Conservation (phyloP, 2,888 invertebrate species). For the Stenoptilia bipunctidactyla region DNA sequence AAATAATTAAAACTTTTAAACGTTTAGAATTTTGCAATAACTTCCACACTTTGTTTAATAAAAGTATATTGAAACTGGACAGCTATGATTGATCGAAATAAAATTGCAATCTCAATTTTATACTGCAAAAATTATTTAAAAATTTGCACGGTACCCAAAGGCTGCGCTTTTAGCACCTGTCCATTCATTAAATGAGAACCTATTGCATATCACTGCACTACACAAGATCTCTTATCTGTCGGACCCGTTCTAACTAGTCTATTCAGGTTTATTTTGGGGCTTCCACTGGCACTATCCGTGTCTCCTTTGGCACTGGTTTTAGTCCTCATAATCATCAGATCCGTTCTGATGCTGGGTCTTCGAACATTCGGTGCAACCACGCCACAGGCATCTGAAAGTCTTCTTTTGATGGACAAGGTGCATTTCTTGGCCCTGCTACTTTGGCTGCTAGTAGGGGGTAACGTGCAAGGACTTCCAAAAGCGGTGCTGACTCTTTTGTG, state of each 20-base stretch:
- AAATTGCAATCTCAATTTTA: too few relatives aligned
- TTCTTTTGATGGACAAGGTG: conserved; percentile 84
- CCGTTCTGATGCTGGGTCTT: conserved; percentile 88
- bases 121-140: too few relatives aligned
- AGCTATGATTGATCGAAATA: too few relatives aligned
- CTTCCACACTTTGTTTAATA: too few relatives aligned
- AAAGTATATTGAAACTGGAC: too few relatives aligned
- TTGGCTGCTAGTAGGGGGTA: conserved; percentile 77
- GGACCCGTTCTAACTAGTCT: conserved; percentile 56
- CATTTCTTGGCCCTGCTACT: conserved; percentile 79
- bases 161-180: too few relatives aligned
- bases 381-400: conserved; percentile 89
- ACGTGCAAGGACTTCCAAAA: conserved; percentile 81
- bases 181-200: too few relatives aligned
- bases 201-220: conserved; percentile 53
- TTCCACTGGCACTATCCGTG: conserved; percentile 70
- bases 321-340: conserved; percentile 88
- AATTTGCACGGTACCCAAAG: too few relatives aligned
- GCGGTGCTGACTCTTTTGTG: conserved; percentile 84
- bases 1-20: too few relatives aligned
- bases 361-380: conserved; percentile 91
- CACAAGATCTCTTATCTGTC: conserved; percentile 56
- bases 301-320: conserved; percentile 83
- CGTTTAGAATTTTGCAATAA: too few relatives aligned
- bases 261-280: conserved; percentile 62